A percentile compares a stretch with the other conserved stretches of the same genome.
Conservation (phyloP, 1,140 invertebrate genomes). For the Sitodiplosis mosellana region DNA sequence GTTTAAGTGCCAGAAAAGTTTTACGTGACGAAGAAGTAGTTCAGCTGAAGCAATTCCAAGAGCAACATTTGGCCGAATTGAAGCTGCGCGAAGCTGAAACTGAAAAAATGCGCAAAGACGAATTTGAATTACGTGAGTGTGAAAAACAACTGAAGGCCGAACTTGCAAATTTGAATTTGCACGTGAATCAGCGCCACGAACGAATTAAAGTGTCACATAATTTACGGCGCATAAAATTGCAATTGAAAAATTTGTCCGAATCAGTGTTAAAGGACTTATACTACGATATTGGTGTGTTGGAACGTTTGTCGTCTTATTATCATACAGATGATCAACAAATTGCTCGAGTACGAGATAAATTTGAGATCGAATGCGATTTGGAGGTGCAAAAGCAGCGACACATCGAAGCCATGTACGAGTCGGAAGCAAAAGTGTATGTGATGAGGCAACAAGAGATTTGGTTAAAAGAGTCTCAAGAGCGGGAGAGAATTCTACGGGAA, state of each 20-base stretch:
- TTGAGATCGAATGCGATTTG: constrained; percentile 10
- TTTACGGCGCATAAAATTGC: constrained; percentile 19
- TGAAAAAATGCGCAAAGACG: constrained; percentile 14
- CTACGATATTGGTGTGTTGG: constrained; percentile 14
- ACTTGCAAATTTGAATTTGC: constrained; percentile 3
- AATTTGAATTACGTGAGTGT: constrained; percentile 13
- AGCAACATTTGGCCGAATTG: constrained; percentile 15
- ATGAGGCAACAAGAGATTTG: constrained; percentile 16
- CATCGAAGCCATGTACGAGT: constrained; percentile 24
- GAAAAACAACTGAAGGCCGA: constrained; percentile 16
- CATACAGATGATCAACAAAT: constrained; percentile 9
- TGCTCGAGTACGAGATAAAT: constrained; percentile 9
- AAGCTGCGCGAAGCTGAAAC: constrained; percentile 15
- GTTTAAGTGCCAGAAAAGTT: constrained; percentile 15
- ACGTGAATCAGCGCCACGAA: background rate
- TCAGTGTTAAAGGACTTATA: constrained; percentile 15
- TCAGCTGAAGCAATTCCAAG: constrained; percentile 16
- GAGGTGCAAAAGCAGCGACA: constrained; percentile 10
- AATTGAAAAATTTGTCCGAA: constrained; percentile 17
- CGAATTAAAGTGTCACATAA: constrained; percentile 11
- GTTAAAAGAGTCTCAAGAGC: constrained; percentile 3
- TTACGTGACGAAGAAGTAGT: constrained; percentile 18
- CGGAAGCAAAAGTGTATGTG: constrained; percentile 18
- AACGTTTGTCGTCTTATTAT: constrained; percentile 12
- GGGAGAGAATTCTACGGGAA: constrained; percentile 9